Conservation (phyloP, 1,140 invertebrate species). For the Lepidurus arcticus region DNA sequence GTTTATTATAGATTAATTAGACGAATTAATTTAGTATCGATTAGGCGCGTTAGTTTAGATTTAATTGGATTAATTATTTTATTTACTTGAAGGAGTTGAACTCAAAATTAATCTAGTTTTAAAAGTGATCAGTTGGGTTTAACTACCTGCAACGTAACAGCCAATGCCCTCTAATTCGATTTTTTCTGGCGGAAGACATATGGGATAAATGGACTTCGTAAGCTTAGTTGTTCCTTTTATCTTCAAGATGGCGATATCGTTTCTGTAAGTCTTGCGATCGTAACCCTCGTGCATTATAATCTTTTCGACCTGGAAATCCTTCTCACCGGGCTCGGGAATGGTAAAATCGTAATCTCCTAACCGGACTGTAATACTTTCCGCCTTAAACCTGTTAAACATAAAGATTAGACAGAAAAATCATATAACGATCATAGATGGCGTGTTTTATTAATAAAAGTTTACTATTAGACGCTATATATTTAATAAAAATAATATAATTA, state of each 20-base stretch:
- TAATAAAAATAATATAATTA: too few species aligned
- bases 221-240: constrained; percentile 38
- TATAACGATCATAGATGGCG: not conserved
- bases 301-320: constrained; percentile 35
- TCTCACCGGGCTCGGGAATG: constrained; percentile 35
- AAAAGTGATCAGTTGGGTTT: constrained; percentile 46
- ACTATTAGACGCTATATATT: too few species aligned
- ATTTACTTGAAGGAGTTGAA: not conserved
- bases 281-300: constrained; percentile 39
- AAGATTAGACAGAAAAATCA: not conserved
- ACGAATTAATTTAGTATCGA: not conserved
- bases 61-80: not conserved
- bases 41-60: not conserved
- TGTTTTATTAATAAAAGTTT: not conserved
- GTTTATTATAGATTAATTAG: too few species aligned
- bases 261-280: constrained; percentile 41
- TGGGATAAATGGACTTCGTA: constrained; percentile 38
- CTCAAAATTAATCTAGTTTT: not conserved
- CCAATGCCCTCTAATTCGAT: constrained; percentile 34
- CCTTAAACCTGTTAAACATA: constrained; percentile 37
- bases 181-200: constrained; percentile 46
- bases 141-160: constrained; percentile 35
- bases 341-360: constrained; percentile 43
- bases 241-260: constrained; percentile 43
- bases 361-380: constrained; percentile 39